phyloP scores from a whole-genome alignment of 2,797 vertebrate genomes.

The Austrolebias charrua region DNA sequence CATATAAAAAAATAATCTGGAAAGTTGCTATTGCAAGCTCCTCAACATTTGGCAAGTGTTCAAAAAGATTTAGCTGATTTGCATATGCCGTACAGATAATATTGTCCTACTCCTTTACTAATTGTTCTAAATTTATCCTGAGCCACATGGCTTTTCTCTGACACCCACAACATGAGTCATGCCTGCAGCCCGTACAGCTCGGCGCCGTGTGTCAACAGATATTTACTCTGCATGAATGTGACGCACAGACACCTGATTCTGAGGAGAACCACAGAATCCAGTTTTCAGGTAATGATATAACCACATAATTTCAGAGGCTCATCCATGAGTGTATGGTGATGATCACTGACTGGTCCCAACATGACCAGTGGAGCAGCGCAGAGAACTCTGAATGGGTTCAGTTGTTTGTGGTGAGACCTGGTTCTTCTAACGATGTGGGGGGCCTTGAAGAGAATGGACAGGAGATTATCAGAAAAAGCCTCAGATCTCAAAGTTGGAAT shows the following conservation, averaged over 20 bases:
- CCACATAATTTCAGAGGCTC: slow-evolving; percentile 38
- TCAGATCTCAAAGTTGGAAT: too few species aligned
- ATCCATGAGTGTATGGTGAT: slow-evolving; percentile 27
- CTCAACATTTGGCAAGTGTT: too few species aligned
- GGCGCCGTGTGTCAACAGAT: slow-evolving; percentile 36
- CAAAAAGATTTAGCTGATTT: neutral
- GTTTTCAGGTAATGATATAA: slow-evolving; percentile 50
- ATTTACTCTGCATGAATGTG: slow-evolving; percentile 32
- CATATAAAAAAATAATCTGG: too few species aligned
- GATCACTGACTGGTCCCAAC: slow-evolving; percentile 32
- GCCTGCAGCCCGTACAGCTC: slow-evolving; percentile 10
- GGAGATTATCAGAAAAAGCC: slow-evolving; percentile 13
- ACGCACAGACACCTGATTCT: slow-evolving; percentile 28
- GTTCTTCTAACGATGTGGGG: slow-evolving; percentile 60
- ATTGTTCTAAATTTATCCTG: slow-evolving; percentile 3
- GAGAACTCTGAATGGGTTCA: slow-evolving; percentile 73
- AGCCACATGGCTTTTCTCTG: slow-evolving; percentile 11
- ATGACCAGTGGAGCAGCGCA: slow-evolving; percentile 50
- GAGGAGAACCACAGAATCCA: neutral
- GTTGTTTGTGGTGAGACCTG: slow-evolving; percentile 67
- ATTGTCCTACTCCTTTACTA: neutral
- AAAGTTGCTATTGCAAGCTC: too few species aligned
- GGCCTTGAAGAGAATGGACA: slow-evolving; percentile 6
- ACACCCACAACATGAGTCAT: slow-evolving; percentile 50
- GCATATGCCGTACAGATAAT: neutral